Percentiles rank a stretch among this genome's conserved stretches.
Evolutionary conservation across 2,888 invertebrate species (phyloP).

Genomic region (Rhagium mordax): DNA sequence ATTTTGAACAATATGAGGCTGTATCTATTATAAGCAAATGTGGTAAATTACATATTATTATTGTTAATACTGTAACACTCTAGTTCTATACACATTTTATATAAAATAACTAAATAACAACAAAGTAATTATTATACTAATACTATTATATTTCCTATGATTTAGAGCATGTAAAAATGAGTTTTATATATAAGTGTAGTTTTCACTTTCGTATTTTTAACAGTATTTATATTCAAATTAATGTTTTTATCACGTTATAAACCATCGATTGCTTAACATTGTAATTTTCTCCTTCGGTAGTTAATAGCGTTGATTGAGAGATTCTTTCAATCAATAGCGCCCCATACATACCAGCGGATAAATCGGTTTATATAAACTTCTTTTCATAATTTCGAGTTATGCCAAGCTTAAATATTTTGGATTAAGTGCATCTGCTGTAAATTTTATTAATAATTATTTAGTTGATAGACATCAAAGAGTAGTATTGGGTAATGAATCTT

Average conservation of each 20-base stretch:
- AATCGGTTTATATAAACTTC: too few relatives aligned
- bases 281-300: not conserved
- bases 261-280: not conserved
- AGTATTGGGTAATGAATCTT: not conserved
- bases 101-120: not conserved
- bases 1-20: not conserved
- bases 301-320: too few relatives aligned
- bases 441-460: not conserved
- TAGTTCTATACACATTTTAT: not conserved
- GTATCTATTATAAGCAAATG: not conserved
- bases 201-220: slow-evolving; percentile 17
- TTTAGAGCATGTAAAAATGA: slow-evolving; percentile 14
- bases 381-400: too few relatives aligned
- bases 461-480: not conserved
- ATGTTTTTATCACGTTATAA: not conserved
- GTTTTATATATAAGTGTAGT: not conserved
- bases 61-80: not conserved
- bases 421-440: not conserved
- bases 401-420: slow-evolving; percentile 14
- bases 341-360: too few relatives aligned
- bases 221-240: not conserved
- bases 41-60: not conserved
- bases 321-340: too few relatives aligned
- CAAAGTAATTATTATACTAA: not conserved
- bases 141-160: slow-evolving; percentile 7